Base-by-base conservation (phyloP, 2,797 vertebrate genomes). In the Gymnodraco acuticeps region DNA sequence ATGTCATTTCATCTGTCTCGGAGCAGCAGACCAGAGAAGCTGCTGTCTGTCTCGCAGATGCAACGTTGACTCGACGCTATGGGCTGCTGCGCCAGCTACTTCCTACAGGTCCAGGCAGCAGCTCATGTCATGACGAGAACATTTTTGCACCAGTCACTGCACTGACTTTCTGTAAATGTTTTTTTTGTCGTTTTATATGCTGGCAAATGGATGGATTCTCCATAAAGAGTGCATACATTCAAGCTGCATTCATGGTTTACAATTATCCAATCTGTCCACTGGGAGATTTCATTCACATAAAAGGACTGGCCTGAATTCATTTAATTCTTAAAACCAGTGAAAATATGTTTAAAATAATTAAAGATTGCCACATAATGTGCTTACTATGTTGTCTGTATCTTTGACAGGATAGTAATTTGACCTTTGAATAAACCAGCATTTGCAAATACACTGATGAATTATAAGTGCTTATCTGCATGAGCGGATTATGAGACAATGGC, bases 61-160 rank as follows among this genome's bases (percentile, higher is more conserved):
- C 83, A 77, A 54, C 78, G 82, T 85, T 87, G 89, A 88, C 75
- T 92, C 89, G 83, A 92, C 86, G 75, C 75, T 23, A 75, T 48
- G 82, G 66, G 61, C 77, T 79, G 89, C 88, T 86, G 89, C 87
- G 83, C 80, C 79, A 87, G 88, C 86, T 75, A 41, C 8, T 85
- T 88, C 82, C 88, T 78, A 78, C 83, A 83, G 88, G 72, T 89
- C 86, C 81, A 70, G 54, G 59, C 73, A 14, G 56, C 84, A 62
- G 83, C 82, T 78, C 63, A 45, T 77, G 87, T 79, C 81, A 87
- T 75, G 81, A 83, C 77, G 80, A 81, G 61, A 23, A 61, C n/a
- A 84, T 80, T 10, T 80, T 10, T 83, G 82, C 84, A 79, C 78
- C 79, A 82, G 69, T 84, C 80, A 74, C 65, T 47, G 58, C 67